Conservation (phyloP, 2,113 vertebrate genomes). For the Saguinus imperator region DNA sequence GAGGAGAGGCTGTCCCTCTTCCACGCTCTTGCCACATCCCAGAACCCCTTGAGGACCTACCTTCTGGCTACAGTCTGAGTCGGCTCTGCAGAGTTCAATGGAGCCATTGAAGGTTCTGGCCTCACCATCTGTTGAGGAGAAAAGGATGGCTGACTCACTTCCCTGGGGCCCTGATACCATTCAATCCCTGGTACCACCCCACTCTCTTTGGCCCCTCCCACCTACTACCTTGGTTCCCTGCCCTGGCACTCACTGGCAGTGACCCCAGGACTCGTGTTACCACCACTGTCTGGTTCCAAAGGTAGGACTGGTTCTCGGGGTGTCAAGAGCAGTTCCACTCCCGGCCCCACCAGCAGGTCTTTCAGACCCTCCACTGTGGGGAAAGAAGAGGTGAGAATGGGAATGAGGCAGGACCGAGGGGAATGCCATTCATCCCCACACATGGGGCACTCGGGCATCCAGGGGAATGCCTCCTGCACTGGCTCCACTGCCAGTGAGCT, state of each 20-base stretch:
- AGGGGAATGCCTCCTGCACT: background rate
- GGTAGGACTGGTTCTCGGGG: slow-evolving; percentile 78
- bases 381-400: background rate
- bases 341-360: slow-evolving; percentile 87
- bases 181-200: background rate
- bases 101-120: slow-evolving; percentile 86
- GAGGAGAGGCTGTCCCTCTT: background rate
- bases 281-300: slow-evolving; percentile 48
- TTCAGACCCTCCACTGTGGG: slow-evolving; percentile 89
- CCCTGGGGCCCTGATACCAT: too few species aligned
- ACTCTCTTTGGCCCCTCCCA: background rate
- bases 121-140: slow-evolving; percentile 84
- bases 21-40: background rate
- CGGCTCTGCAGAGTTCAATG: slow-evolving; percentile 80
- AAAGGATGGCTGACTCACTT: fast-evolving
- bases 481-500: background rate
- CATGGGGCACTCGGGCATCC: fast-evolving
- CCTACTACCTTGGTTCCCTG: background rate
- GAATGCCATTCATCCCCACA: too few species aligned
- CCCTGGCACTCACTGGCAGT: slow-evolving; percentile 65
- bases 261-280: slow-evolving; percentile 82
- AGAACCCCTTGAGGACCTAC: slow-evolving; percentile 73
- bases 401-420: background rate
- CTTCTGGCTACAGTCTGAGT: slow-evolving; percentile 80
- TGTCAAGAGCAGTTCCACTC: slow-evolving; percentile 77